Evolutionary conservation across 2,113 vertebrate genomes (phyloP).

Genomic region (Cololabis saira): DNA sequence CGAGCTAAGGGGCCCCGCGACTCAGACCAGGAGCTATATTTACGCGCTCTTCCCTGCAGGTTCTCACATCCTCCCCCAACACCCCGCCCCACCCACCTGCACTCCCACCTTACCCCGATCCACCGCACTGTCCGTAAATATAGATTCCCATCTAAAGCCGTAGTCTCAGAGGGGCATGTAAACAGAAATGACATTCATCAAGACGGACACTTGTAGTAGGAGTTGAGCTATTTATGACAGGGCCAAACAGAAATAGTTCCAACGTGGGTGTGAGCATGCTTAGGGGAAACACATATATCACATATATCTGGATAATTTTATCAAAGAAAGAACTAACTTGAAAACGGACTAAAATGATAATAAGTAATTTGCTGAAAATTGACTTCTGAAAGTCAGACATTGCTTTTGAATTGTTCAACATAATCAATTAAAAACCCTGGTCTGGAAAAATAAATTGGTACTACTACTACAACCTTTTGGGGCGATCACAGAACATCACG

Average conservation of each 20-base stretch:
- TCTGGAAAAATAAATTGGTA: no score
- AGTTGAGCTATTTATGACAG: slow-evolving; percentile 40
- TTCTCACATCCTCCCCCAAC: no score
- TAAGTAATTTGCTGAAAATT: no score
- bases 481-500: no score
- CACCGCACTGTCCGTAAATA: slow-evolving; percentile 62
- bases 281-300: no score
- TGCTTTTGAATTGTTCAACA: no score
- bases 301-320: no score
- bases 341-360: no score
- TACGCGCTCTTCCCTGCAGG: slow-evolving; percentile 40
- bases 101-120: slow-evolving; percentile 24
- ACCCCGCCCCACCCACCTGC: slow-evolving; percentile 55
- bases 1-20: slow-evolving; percentile 58
- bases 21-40: slow-evolving; percentile 71
- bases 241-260: slow-evolving; percentile 29
- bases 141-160: slow-evolving; percentile 53
- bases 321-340: no score
- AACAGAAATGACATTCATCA: slow-evolving; percentile 43
- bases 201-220: slow-evolving; percentile 27
- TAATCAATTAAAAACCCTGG: no score
- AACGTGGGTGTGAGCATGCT: background rate
- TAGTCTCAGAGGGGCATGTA: slow-evolving; percentile 53
- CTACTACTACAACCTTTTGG: no score
- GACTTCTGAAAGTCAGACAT: no score